Conservation (phyloP, 2,797 vertebrate species). For the Chiloscyllium punctatum region DNA sequence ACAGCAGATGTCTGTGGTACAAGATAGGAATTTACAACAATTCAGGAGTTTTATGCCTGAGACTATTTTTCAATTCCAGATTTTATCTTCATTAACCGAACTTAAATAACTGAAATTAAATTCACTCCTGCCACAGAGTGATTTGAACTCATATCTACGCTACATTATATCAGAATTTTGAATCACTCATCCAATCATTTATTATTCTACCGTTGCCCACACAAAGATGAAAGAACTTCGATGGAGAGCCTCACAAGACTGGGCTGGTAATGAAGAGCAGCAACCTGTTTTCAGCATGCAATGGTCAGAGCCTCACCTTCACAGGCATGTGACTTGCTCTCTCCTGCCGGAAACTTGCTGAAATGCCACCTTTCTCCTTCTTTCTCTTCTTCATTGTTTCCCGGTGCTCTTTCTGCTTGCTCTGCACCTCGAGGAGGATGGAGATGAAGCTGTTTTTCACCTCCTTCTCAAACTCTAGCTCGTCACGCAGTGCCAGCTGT, state of each 20-base stretch:
- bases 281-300: background rate
- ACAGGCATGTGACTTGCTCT: conserved; percentile 74
- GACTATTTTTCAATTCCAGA: background rate
- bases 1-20: background rate
- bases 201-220: background rate
- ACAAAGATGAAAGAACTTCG: background rate
- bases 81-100: background rate
- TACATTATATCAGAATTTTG: background rate
- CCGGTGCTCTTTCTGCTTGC: conserved; percentile 83
- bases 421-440: conserved; percentile 85
- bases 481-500: conserved; percentile 82
- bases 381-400: conserved; percentile 76
- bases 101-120: background rate
- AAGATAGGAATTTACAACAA: background rate
- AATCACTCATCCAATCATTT: background rate
- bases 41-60: background rate
- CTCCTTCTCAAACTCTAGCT: conserved; percentile 90
- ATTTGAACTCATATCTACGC: background rate
- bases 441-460: conserved; percentile 93
- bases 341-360: conserved; percentile 68
- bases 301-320: conserved; percentile 58
- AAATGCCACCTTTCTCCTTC: conserved; percentile 77
- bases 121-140: background rate
- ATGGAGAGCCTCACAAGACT: background rate
- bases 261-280: background rate